Evolutionary conservation across 2,797 vertebrate species (phyloP).

Genomic region (Babyrousa celebensis): DNA sequence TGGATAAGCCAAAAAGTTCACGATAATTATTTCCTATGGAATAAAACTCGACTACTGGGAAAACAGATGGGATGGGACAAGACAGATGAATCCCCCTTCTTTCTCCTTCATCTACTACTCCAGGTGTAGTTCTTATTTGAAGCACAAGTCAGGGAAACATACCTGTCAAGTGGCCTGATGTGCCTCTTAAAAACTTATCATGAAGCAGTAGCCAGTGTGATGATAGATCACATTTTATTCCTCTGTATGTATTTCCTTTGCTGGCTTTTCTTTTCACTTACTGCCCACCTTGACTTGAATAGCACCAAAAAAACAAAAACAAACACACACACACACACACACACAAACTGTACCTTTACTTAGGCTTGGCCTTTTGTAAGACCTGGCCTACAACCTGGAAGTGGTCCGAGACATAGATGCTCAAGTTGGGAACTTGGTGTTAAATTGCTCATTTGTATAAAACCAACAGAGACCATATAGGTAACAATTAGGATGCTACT

Average conservation of each 20-base stretch:
- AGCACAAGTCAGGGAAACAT: background rate
- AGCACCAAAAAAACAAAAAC: background rate
- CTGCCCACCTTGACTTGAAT: background rate
- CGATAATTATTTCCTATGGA: background rate
- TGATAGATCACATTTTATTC: background rate
- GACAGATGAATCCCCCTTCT: background rate
- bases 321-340: no score
- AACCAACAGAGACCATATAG: background rate
- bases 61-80: background rate
- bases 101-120: background rate
- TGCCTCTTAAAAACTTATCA: background rate
- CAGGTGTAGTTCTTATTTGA: background rate
- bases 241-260: background rate
- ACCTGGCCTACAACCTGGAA: slow-evolving; percentile 1
- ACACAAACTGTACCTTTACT: background rate
- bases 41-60: background rate
- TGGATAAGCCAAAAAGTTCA: background rate
- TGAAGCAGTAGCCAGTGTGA: background rate
- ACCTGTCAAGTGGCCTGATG: background rate
- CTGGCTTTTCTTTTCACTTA: background rate
- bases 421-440: background rate
- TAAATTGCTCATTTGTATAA: background rate
- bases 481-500: background rate
- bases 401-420: background rate
- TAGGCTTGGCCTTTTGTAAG: background rate